Evolutionary conservation across 2,113 vertebrate species (phyloP).

Genomic region (Mixornis gularis): DNA sequence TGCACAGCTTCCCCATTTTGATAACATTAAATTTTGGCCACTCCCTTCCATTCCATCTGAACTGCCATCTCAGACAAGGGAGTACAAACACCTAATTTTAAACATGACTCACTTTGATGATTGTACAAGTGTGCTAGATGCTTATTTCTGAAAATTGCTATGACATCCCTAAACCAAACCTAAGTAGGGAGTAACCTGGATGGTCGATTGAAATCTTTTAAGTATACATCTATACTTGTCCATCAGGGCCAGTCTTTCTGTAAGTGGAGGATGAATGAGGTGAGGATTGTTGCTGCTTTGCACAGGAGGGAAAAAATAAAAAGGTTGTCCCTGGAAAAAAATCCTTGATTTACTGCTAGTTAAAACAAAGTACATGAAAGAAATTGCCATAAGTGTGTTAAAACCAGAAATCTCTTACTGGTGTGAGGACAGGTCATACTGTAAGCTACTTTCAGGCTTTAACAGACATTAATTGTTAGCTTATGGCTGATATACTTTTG

Average conservation of each 20-base stretch:
- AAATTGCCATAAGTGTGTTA: not conserved
- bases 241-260: not conserved
- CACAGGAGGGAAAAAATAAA: not conserved
- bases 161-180: not conserved
- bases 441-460: not conserved
- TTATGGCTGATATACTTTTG: not conserved
- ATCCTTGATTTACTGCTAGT: not conserved
- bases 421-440: not conserved
- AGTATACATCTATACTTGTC: not conserved
- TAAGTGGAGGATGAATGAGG: not conserved
- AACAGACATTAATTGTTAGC: not conserved
- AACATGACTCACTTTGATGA: constrained; percentile 23
- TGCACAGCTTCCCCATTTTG: not conserved
- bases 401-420: not conserved
- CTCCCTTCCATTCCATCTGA: not conserved
- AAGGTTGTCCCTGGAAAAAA: not conserved
- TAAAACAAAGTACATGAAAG: not conserved
- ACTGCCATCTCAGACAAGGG: not conserved
- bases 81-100: constrained; percentile 16
- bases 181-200: not conserved
- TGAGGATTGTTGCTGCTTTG: not conserved
- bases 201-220: not conserved
- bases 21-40: not conserved
- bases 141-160: constrained; percentile 14
- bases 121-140: not conserved